phyloP scores from a whole-genome alignment of 2,797 vertebrate species.

The Coregonus suidteri region DNA sequence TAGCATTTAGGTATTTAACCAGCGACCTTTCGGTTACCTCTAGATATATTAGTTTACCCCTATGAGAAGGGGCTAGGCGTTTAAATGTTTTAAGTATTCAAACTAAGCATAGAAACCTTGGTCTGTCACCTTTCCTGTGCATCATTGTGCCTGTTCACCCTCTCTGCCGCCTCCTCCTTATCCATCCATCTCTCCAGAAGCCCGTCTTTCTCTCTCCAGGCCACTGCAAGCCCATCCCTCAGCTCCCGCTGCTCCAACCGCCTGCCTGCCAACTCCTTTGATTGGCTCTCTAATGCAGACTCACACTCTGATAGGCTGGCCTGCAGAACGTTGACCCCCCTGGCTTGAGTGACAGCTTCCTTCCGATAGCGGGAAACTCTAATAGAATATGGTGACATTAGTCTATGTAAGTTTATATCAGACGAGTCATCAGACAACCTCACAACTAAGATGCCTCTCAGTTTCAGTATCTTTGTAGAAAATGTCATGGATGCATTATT shows the following conservation, averaged over 20 bases:
- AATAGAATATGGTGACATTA: neutral
- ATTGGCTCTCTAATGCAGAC: constrained; percentile 67
- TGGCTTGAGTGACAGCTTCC: constrained; percentile 72
- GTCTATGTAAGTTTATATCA: neutral
- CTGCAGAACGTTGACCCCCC: constrained; percentile 57
- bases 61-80: neutral
- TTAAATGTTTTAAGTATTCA: neutral
- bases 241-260: constrained; percentile 54
- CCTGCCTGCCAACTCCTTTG: constrained; percentile 65
- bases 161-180: constrained; percentile 71
- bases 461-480: neutral
- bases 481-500: neutral
- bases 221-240: constrained; percentile 43
- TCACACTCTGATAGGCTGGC: constrained; percentile 59
- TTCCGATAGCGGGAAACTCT: constrained; percentile 68
- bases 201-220: constrained; percentile 62
- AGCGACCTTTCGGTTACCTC: neutral
- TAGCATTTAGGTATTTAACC: too few relatives aligned
- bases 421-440: neutral
- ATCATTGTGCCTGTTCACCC: constrained; percentile 72
- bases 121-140: constrained; percentile 64
- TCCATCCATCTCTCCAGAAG: constrained; percentile 74
- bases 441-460: neutral
- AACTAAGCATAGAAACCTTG: neutral
- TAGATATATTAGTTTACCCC: neutral